These are phyloP conservation scores for Anthonomus grandis DNA, from an alignment of 1,140 invertebrate species.

Conservation along the genomic window DNA sequence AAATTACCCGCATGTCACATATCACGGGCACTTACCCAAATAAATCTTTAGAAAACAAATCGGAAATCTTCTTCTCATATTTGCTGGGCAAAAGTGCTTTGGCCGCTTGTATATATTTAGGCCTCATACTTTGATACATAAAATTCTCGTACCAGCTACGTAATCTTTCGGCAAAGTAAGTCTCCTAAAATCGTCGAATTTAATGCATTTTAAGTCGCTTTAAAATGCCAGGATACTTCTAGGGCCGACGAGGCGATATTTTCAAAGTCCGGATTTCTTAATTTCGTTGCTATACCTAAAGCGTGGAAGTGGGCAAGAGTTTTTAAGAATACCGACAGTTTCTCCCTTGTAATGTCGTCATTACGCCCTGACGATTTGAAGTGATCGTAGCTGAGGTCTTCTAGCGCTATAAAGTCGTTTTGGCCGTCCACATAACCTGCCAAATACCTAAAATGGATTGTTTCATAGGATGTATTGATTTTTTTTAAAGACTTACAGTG, in stretches of 20 bases:
- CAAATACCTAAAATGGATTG: slow-evolving; percentile 51
- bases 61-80: slow-evolving; percentile 56
- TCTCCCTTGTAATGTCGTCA: slow-evolving; percentile 52
- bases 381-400: slow-evolving; percentile 58
- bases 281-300: slow-evolving; percentile 63
- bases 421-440: slow-evolving; percentile 56
- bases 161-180: slow-evolving; percentile 57
- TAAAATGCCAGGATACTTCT: too few species aligned
- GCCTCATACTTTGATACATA: slow-evolving; percentile 52
- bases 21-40: slow-evolving; percentile 46
- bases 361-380: slow-evolving; percentile 54
- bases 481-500: slow-evolving; percentile 34
- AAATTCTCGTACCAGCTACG: slow-evolving; percentile 63
- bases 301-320: slow-evolving; percentile 66
- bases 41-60: slow-evolving; percentile 53
- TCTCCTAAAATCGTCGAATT: too few species aligned
- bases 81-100: slow-evolving; percentile 58
- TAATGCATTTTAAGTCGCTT: too few species aligned
- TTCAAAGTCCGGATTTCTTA: slow-evolving; percentile 58
- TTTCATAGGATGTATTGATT: too few species aligned
- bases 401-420: slow-evolving; percentile 64
- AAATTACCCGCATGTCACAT: too few species aligned
- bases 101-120: slow-evolving; percentile 60
- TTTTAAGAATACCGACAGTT: slow-evolving; percentile 55
- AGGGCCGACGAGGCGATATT: slow-evolving; percentile 48